Base-by-base conservation (phyloP, 2,113 vertebrate species). In the Podarcis raffonei region DNA sequence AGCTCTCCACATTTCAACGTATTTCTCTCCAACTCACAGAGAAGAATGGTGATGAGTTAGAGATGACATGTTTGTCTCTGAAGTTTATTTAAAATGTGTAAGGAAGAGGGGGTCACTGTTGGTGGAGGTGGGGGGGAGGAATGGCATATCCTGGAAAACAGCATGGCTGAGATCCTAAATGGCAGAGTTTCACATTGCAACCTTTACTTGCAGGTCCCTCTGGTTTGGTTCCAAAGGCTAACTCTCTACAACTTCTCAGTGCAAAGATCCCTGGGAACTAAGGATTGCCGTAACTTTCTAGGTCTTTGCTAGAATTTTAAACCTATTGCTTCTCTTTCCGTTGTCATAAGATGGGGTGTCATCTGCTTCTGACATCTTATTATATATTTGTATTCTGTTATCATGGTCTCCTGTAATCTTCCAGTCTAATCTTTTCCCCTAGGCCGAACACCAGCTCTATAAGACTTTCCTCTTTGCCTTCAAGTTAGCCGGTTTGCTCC, bases 351-450 rank as follows among this genome's bases (percentile, higher is more conserved):
- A 57, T 57, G 53, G 57, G 59, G 27, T 66, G 59, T 42, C 62
- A 68, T 35, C 11, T 77, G 81, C n/a, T 27, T 35, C 59, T 68
- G 62, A 27, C 48, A n/a, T 84, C 42, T 53, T 84, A 53, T 57
- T 78, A 69, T 78, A 74, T 78, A 39, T 81, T 74, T 72, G 78
- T 72, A 59, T 72, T 37, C 37, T 39, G 62, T 83, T 83, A 88
- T 42, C 37, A 75, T 65, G 25, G 20, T n/a, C 5, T 35, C 39
- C 37, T 66, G 30, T 88, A n/a, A 42, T 32, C 39, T 35, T 68
- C 9, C 35, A 71, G 66, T 57, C 68, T 88, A 48, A 76, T 76
- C 59, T 78, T 68, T 88, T 53, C 27, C 42, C n/a, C 59, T 32
- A 37, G 72, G 48, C 48, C 68, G 59, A 53, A 66, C 42, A 53